phyloP scores from a whole-genome alignment of 2,113 vertebrate species.

The Silurus meridionalis region DNA sequence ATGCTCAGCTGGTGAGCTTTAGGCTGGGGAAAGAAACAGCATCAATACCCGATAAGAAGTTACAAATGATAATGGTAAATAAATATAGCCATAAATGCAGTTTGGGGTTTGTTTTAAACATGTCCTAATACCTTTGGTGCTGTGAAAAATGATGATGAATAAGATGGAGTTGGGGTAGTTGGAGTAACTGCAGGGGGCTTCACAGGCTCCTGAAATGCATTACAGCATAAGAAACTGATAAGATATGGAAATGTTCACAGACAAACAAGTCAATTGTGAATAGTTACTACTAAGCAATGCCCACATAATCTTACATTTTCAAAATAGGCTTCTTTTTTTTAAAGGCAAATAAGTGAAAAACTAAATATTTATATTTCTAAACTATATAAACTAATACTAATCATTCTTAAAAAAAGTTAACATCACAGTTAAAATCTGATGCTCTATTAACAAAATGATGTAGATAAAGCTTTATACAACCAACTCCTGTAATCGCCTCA shows the following conservation, averaged over 20 bases:
- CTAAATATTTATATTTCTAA: too few species aligned
- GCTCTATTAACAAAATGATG: too few species aligned
- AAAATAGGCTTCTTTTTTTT: neutral
- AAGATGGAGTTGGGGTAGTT: constrained; percentile 74
- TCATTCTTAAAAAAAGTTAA: neutral
- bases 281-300: neutral
- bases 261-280: neutral
- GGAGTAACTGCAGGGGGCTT: constrained; percentile 73
- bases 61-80: neutral
- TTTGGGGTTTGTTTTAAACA: neutral
- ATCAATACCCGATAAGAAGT: neutral
- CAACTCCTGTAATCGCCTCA: neutral
- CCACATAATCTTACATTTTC: neutral
- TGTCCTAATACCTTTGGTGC: constrained; percentile 82
- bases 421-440: neutral
- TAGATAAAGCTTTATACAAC: too few species aligned
- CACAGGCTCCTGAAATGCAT: constrained; percentile 76
- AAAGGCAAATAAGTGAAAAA: neutral
- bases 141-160: constrained; percentile 77
- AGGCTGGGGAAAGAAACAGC: constrained; percentile 74
- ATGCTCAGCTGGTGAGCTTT: constrained; percentile 94
- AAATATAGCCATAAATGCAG: neutral
- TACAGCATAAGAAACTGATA: constrained; percentile 26
- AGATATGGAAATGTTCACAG: neutral
- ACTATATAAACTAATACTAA: neutral